Percentiles rank a stretch among this genome's conserved stretches.
phyloP scores from a whole-genome alignment of 2,113 vertebrate species.

The Erinaceus europaeus region DNA sequence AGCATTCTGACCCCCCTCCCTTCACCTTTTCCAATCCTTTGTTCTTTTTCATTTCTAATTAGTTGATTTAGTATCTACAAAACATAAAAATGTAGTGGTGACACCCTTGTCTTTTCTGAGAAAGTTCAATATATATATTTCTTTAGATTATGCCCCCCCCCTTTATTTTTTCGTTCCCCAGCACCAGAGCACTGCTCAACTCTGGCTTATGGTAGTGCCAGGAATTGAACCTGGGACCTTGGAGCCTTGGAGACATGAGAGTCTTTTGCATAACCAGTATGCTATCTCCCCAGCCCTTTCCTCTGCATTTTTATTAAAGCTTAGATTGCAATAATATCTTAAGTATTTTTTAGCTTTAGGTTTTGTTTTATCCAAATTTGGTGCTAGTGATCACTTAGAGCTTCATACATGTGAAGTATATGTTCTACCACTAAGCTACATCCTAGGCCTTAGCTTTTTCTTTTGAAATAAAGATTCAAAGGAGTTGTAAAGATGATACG shows the following conservation, averaged over 20 bases:
- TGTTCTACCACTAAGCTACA: neutral
- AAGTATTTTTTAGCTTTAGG: too few species aligned
- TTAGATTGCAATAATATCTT: neutral
- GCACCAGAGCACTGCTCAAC: too few species aligned
- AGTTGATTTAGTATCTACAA: neutral
- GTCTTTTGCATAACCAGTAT: too few species aligned
- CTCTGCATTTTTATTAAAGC: neutral
- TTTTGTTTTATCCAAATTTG: too few species aligned
- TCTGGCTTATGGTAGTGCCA: too few species aligned
- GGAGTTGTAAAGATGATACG: too few species aligned
- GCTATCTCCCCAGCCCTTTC: too few species aligned
- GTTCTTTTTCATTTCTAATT: conserved; percentile 12
- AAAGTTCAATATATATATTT: neutral
- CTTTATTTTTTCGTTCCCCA: too few species aligned
- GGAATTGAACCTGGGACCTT: too few species aligned
- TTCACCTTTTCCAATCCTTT: neutral
- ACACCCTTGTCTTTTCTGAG: conserved; percentile 4
- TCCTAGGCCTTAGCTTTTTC: neutral
- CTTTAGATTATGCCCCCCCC: too few species aligned
- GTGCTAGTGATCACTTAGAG: neutral
- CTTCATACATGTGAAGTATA: neutral
- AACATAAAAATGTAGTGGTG: neutral
- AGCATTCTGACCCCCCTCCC: fast-evolving
- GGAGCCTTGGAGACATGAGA: too few species aligned
- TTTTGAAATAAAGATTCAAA: too few species aligned